A percentile compares a stretch with the other conserved stretches of the same genome.
phyloP scores from a whole-genome alignment of 2,113 vertebrate species.

The Crotalus viridis region DNA sequence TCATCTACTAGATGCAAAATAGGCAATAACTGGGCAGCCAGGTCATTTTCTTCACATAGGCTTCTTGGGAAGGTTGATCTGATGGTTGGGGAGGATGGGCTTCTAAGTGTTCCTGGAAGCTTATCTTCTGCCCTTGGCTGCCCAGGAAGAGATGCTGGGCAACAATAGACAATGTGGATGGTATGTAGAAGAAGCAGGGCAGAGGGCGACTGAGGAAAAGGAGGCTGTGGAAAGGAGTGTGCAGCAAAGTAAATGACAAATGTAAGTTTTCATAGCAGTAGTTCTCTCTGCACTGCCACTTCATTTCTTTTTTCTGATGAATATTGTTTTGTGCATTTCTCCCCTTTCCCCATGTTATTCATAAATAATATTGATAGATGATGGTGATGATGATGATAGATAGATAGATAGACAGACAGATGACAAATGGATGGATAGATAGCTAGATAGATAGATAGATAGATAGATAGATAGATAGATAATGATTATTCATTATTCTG shows the following conservation, averaged over 20 bases:
- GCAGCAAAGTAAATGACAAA: too few relatives aligned
- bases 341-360: background rate
- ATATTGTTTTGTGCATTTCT: background rate
- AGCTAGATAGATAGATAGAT: too few relatives aligned
- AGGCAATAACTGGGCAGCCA: background rate
- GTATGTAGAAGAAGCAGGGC: background rate
- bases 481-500: background rate
- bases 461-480: too few relatives aligned
- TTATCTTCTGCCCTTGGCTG: background rate
- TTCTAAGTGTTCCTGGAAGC: background rate
- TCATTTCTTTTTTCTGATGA: background rate
- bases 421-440: background rate
- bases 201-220: background rate
- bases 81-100: background rate
- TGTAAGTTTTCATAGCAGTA: background rate
- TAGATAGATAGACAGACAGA: background rate
- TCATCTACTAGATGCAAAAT: background rate
- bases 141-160: background rate
- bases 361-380: background rate
- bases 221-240: background rate
- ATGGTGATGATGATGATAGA: too few relatives aligned
- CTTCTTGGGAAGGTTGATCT: background rate
- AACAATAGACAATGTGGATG: background rate
- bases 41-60: background rate
- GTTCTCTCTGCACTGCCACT: background rate